These are phyloP conservation scores for Gryllus longicercus DNA, from an alignment of 2,888 invertebrate genomes.

Conservation along the genomic window DNA sequence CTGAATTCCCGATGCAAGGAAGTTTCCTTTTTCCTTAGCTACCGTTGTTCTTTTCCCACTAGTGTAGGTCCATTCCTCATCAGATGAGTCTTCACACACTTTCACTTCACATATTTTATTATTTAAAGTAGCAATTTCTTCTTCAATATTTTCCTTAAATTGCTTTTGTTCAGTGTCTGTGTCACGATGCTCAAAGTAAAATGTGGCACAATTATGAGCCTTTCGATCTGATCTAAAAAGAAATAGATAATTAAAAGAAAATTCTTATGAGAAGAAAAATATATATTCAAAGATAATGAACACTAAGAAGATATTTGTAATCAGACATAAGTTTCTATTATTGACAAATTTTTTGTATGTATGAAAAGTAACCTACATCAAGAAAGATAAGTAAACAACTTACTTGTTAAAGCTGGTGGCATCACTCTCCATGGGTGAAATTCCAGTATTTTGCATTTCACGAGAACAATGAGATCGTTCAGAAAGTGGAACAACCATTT, in stretches of 20 bases:
- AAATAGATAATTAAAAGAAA: background rate
- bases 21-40: background rate
- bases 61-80: slow-evolving; percentile 65
- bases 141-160: slow-evolving; percentile 46
- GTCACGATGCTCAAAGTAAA: slow-evolving; percentile 82
- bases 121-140: slow-evolving; percentile 42
- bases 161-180: slow-evolving; percentile 75
- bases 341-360: too few relatives aligned
- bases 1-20: background rate
- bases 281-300: background rate
- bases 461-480: too few relatives aligned
- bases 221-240: slow-evolving; percentile 70
- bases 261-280: background rate
- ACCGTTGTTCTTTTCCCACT: slow-evolving; percentile 20
- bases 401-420: slow-evolving; percentile 25
- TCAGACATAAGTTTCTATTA: too few relatives aligned
- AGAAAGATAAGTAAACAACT: slow-evolving; percentile 4
- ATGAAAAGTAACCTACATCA: too few relatives aligned
- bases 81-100: slow-evolving; percentile 52
- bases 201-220: slow-evolving; percentile 75
- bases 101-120: slow-evolving; percentile 25
- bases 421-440: background rate
- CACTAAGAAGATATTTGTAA: too few relatives aligned
- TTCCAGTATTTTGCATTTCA: too few relatives aligned
- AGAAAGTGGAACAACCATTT: too few relatives aligned